These are phyloP conservation scores for Gyps fulvus DNA, from an alignment of 2,113 vertebrate genomes.

Conservation along the genomic window DNA sequence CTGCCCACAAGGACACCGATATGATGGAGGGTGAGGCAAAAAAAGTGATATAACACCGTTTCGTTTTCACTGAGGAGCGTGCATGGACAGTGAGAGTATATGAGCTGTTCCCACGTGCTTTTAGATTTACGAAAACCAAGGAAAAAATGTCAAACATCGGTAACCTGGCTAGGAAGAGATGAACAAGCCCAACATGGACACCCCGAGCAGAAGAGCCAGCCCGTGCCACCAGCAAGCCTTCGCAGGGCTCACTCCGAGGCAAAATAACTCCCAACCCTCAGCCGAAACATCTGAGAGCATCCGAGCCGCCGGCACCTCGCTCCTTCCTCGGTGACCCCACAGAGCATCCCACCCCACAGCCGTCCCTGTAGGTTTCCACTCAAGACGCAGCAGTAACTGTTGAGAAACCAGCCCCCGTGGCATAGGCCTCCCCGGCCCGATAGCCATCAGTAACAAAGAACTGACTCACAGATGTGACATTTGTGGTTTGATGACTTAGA, in stretches of 20 bases:
- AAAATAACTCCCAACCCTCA: not conserved
- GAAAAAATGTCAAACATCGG: accelerated
- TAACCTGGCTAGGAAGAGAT: not conserved
- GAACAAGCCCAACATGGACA: not conserved
- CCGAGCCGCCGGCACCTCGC: accelerated
- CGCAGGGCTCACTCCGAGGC: not conserved
- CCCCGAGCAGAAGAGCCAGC: not conserved
- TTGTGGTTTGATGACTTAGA: not conserved
- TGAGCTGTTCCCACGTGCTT: accelerated
- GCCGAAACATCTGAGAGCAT: not conserved
- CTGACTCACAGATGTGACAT: not conserved
- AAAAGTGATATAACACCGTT: accelerated
- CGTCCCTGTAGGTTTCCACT: not conserved
- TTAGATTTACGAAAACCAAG: not conserved
- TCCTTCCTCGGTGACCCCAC: not conserved
- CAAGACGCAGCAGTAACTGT: accelerated
- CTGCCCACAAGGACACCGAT: not conserved
- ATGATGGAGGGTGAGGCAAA: not conserved
- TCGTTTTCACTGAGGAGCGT: accelerated
- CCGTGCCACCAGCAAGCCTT: not conserved
- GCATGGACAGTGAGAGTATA: accelerated
- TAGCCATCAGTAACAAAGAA: not conserved
- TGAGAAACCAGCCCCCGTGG: not conserved
- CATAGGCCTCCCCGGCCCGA: not conserved
- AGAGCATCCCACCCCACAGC: not conserved